Percentiles rank a stretch among this genome's conserved stretches.
These are phyloP conservation scores for Sinocyclocheilus maitianheensis DNA, from an alignment of 2,113 vertebrate species.

Conservation along the genomic window DNA sequence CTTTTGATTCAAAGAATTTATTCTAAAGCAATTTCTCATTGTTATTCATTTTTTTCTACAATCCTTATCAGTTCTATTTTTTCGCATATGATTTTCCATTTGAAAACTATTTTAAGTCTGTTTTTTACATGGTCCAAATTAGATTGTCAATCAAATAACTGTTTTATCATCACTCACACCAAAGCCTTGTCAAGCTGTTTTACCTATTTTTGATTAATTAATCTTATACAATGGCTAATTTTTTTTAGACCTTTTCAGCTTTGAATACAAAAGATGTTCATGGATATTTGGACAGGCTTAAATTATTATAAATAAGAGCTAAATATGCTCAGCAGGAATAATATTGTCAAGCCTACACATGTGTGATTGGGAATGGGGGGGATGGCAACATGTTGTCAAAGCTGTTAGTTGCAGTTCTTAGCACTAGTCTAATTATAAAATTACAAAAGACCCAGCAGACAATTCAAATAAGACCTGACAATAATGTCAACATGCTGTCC, in stretches of 20 bases:
- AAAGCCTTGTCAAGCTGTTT: conserved; percentile 15
- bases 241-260: conserved; percentile 6
- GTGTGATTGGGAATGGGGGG: conserved; percentile 1
- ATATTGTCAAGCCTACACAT: conserved; percentile 3
- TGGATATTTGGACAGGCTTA: conserved; percentile 37
- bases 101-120: not conserved
- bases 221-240: conserved; percentile 20
- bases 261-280: conserved; percentile 26
- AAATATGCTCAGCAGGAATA: conserved; percentile 21
- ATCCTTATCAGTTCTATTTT: not conserved
- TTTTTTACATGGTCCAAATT: not conserved
- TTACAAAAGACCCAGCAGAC: conserved; percentile 30
- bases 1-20: not conserved
- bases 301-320: conserved; percentile 17
- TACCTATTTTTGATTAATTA: conserved; percentile 1
- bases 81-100: conserved; percentile 6
- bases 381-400: conserved; percentile 39
- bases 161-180: not conserved
- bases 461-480: conserved; percentile 45
- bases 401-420: conserved; percentile 29
- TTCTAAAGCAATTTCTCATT: not conserved
- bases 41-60: not conserved
- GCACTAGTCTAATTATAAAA: conserved; percentile 45
- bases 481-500: conserved; percentile 19
- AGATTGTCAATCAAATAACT: not conserved